Base-by-base conservation (phyloP, 2,888 invertebrate species). In the Cryptus viduatorius region DNA sequence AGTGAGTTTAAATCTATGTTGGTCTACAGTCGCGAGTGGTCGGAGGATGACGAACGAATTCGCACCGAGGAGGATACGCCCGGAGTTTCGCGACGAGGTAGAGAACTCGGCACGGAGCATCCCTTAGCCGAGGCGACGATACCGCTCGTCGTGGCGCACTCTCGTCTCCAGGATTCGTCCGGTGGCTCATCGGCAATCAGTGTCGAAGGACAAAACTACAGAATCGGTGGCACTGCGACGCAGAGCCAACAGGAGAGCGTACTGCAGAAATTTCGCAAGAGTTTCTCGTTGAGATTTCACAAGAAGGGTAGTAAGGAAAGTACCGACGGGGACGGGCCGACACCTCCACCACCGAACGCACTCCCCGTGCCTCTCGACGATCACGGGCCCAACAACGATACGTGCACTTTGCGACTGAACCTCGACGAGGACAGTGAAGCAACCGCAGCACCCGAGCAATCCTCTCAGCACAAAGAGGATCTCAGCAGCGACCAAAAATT, bases 221-320 rank as follows among this genome's bases (percentile, higher is more conserved):
- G 89, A n/a, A 64, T 61, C 8, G 76, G 81, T 16, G 86, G 87
- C 14, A 79, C 64, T 48, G 48, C 76, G 12, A 76, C 72, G 24
- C 91, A 90, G 73, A 90, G 86, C 84, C 91, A 91, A 67, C 92
- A 92, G 85, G 95, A 95, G 89, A 95, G 96, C 91, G 96, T 96
- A 53, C 93, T 96, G 86, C 96, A 96, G 90, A 96, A 96, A 93
- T 96, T 96, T 92, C 95, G 96, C 83, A 96, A 96, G 91, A 96
- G 96, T 84, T 95, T 96, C 90, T 96, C 96, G 42, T 91, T 95
- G 82, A 94, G 95, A 87, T 95, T 95, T 91, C 94, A 95, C 88
- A 95, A 95, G 90, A 95, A 94, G 89, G 94, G 94, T 64, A 94
- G 94, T 89, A 94, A 94, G 87, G 94, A 94, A 82, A 94, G 94